These are phyloP conservation scores for Solea senegalensis DNA, from an alignment of 2,113 vertebrate genomes.

Conservation along the genomic window DNA sequence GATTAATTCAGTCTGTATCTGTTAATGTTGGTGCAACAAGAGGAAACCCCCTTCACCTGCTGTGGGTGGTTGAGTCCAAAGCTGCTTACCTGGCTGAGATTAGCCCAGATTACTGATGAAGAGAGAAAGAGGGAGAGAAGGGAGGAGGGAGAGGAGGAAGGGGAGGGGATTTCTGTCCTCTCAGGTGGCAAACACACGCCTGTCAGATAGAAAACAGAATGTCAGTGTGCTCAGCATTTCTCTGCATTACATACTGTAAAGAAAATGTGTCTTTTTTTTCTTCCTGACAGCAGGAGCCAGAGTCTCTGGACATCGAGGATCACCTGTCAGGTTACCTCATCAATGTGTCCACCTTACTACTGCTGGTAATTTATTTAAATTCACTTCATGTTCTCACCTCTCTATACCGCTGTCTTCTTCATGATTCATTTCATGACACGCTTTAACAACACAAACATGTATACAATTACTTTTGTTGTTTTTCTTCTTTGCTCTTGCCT, in stretches of 20 bases:
- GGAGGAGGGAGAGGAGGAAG: slow-evolving; percentile 56
- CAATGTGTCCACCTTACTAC: slow-evolving; percentile 90
- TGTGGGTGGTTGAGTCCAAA: slow-evolving; percentile 74
- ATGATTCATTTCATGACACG: not conserved
- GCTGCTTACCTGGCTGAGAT: slow-evolving; percentile 81
- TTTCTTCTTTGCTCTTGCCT: not conserved
- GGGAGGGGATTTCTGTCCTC: slow-evolving; percentile 64
- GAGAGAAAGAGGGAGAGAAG: slow-evolving; percentile 35
- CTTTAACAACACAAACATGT: not conserved
- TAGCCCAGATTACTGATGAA: slow-evolving; percentile 76
- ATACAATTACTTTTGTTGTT: not conserved
- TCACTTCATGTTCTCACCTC: not conserved
- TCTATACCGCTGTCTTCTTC: not conserved
- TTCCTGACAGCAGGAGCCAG: slow-evolving; percentile 79
- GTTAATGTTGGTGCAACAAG: slow-evolving; percentile 25
- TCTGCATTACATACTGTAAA: not conserved
- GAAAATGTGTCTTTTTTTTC: not conserved
- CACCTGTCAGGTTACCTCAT: slow-evolving; percentile 90
- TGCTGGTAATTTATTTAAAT: slow-evolving; percentile 85
- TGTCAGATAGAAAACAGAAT: slow-evolving; percentile 39
- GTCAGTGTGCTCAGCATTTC: slow-evolving; percentile 28
- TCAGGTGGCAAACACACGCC: slow-evolving; percentile 52
- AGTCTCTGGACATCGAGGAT: slow-evolving; percentile 91
- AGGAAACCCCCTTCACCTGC: slow-evolving; percentile 44
- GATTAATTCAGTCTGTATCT: not conserved